A percentile compares a stretch with the other conserved stretches of the same genome.
Evolutionary conservation across 2,113 vertebrate genomes (phyloP).

Genomic region (Ciconia stormi): DNA sequence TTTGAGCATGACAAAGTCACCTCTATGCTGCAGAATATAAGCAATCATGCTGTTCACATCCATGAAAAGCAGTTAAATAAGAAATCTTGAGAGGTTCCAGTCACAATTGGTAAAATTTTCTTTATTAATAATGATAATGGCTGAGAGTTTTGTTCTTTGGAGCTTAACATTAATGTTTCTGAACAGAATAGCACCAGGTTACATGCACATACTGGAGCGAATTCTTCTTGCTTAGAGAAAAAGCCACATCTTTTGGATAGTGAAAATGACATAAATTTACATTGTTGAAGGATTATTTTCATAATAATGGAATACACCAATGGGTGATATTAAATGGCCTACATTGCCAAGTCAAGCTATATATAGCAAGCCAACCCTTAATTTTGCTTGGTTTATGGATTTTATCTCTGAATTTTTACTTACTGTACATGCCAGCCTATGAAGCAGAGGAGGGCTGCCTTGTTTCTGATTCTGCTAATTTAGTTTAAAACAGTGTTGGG

Average conservation of each 20-base stretch:
- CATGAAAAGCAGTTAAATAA: neutral
- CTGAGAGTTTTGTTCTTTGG: neutral
- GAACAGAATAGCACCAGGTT: neutral
- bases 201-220: neutral
- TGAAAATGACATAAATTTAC: neutral
- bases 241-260: neutral
- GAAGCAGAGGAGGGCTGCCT: neutral
- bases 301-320: neutral
- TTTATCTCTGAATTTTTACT: neutral
- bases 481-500: neutral
- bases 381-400: neutral
- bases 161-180: neutral
- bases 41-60: neutral
- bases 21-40: neutral
- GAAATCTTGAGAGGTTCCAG: neutral
- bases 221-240: neutral
- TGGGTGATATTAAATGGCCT: neutral
- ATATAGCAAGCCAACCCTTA: neutral
- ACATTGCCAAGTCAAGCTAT: neutral
- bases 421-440: neutral
- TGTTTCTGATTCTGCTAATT: neutral
- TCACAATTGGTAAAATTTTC: neutral
- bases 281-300: neutral
- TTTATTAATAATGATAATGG: neutral
- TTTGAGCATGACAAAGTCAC: slow-evolving; percentile 46